Evolutionary conservation across 2,113 vertebrate genomes (phyloP).

Genomic region (Gulo gulo): DNA sequence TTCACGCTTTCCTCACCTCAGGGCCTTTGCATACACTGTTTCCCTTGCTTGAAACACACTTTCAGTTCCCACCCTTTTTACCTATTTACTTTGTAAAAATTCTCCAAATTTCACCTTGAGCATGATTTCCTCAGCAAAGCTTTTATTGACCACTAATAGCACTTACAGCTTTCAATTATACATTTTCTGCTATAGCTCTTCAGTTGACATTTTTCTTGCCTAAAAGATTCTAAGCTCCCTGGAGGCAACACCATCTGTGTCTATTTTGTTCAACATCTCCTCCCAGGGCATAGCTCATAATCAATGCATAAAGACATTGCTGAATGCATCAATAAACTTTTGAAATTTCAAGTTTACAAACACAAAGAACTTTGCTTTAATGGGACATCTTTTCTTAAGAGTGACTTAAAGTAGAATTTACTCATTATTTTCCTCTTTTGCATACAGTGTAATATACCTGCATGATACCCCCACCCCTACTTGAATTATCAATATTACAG

Average conservation of each 20-base stretch:
- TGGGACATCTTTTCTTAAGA: not conserved
- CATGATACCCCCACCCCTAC: not conserved
- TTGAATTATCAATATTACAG: not conserved
- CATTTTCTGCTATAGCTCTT: not conserved
- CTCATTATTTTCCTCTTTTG: not conserved
- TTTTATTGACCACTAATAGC: not conserved
- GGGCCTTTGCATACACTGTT: not conserved
- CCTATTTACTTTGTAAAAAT: not conserved
- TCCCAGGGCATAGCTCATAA: not conserved
- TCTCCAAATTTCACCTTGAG: not conserved
- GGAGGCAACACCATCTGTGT: not conserved
- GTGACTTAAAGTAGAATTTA: not conserved
- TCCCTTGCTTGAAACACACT: not conserved
- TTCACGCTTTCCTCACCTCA: not conserved
- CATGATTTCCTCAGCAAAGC: not conserved
- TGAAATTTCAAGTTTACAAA: not conserved
- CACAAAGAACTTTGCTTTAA: not conserved
- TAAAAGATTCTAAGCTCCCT: not conserved
- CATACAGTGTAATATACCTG: not conserved
- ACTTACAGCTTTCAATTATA: not conserved
- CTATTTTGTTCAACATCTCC: not conserved
- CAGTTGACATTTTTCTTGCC: not conserved
- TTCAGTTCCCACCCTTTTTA: not conserved
- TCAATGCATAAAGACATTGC: not conserved
- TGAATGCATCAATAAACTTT: not conserved